Evolutionary conservation across 2,888 invertebrate species (phyloP).

Genomic region (Heliconius ismenius): DNA sequence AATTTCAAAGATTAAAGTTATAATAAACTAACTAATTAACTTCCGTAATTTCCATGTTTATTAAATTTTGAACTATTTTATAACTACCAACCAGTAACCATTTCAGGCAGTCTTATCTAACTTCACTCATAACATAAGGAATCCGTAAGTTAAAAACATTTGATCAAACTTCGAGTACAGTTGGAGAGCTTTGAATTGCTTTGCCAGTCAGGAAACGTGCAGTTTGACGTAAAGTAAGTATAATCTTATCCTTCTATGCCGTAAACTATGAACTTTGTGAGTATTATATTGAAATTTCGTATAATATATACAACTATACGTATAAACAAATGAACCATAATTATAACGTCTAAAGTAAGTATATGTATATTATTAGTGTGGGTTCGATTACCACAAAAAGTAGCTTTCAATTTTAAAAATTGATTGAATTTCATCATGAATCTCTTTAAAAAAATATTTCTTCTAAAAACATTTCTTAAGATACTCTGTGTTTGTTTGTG

Average conservation of each 20-base stretch:
- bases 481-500: not conserved
- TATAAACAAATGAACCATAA: not conserved
- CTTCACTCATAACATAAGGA: conserved; percentile 18
- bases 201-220: conserved; percentile 7
- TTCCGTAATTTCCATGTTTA: not conserved
- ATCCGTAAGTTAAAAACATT: conserved; percentile 19
- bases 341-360: not conserved
- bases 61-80: conserved; percentile 16
- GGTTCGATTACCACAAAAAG: not conserved
- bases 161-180: conserved; percentile 1
- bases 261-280: conserved; percentile 11
- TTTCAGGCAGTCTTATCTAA: not conserved
- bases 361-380: not conserved
- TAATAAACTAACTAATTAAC: not conserved
- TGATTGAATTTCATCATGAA: no score
- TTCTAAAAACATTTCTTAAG: no score
- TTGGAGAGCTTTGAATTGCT: conserved; percentile 21
- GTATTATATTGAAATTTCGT: not conserved
- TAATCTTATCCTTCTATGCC: not conserved
- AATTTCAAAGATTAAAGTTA: not conserved
- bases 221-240: not conserved
- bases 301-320: not conserved
- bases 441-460: no score
- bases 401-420: not conserved
- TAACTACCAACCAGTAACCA: not conserved